phyloP scores from a whole-genome alignment of 1,140 invertebrate genomes.

The Polypedilum pembai region DNA sequence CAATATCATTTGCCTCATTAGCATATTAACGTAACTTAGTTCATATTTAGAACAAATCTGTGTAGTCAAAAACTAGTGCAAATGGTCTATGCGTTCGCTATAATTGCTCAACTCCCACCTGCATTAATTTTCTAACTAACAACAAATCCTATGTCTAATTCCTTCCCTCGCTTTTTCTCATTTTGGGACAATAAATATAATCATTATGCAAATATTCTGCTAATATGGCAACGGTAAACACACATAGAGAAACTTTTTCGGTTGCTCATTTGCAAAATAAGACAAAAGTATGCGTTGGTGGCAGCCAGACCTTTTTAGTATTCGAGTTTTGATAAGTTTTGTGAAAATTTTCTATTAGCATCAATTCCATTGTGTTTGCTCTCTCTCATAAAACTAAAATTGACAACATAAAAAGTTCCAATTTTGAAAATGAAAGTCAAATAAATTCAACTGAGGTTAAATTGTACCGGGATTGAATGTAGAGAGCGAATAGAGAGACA shows the following conservation, averaged over 20 bases:
- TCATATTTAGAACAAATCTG: neutral
- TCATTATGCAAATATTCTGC: slow-evolving; percentile 26
- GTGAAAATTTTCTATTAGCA: neutral
- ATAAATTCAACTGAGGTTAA: slow-evolving; percentile 10
- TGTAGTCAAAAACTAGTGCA: neutral
- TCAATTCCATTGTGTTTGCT: no score
- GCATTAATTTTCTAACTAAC: neutral
- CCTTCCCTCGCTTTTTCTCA: neutral
- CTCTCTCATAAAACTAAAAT: no score
- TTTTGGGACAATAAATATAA: slow-evolving; percentile 15
- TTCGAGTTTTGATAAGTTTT: neutral
- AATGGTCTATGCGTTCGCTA: neutral
- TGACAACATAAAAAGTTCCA: neutral
- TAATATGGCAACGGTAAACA: neutral
- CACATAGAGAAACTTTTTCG: no score
- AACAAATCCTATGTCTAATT: neutral
- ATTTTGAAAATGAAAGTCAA: slow-evolving; percentile 26
- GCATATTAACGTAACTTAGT: no score
- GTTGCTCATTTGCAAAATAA: no score
- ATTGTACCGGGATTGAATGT: neutral
- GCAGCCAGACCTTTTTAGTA: no score
- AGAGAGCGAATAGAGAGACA: neutral
- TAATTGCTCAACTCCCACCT: neutral
- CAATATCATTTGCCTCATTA: no score
- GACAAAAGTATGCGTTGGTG: no score